Conservation (phyloP, 1,140 invertebrate species). For the Centruroides sculpturatus region DNA sequence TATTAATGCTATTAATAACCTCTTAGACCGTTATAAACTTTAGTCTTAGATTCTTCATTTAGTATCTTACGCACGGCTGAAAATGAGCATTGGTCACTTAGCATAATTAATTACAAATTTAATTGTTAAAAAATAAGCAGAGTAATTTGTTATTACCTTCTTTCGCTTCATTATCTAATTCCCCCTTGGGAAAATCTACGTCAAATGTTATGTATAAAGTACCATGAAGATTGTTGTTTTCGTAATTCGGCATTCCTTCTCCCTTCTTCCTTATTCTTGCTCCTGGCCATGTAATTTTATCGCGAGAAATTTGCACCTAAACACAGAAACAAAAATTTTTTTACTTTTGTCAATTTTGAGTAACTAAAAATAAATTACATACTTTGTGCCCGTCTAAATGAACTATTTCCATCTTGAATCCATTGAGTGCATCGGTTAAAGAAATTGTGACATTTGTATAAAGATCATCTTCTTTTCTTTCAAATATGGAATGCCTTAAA, state of each 20-base stretch:
- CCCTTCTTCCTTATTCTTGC: constrained; percentile 87
- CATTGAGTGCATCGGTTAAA: constrained; percentile 76
- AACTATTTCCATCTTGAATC: constrained; percentile 78
- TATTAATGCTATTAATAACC: constrained; percentile 23
- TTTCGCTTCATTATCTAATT: constrained; percentile 69
- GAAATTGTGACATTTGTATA: constrained; percentile 97
- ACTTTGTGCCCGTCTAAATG: constrained; percentile 94
- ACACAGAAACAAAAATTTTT: constrained; percentile 1
- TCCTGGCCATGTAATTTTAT: constrained; percentile 95
- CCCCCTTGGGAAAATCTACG: constrained; percentile 90
- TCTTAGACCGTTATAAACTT: constrained; percentile 58
- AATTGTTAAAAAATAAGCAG: background rate
- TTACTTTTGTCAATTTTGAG: background rate
- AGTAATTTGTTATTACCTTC: constrained; percentile 46
- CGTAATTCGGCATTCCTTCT: constrained; percentile 98
- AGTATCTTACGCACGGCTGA: constrained; percentile 50
- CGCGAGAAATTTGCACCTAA: constrained; percentile 51
- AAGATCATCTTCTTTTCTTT: constrained; percentile 83
- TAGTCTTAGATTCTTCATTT: constrained; percentile 48
- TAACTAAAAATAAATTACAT: constrained; percentile 18
- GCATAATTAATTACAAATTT: too few species aligned
- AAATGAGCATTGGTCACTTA: constrained; percentile 28
- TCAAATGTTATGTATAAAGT: constrained; percentile 95
- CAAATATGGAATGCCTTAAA: constrained; percentile 65
- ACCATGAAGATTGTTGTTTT: constrained; percentile 91